A percentile compares a stretch with the other conserved stretches of the same genome.
These are phyloP conservation scores for Pseudomyrmex gracilis DNA, from an alignment of 1,140 invertebrate species.

Conservation along the genomic window DNA sequence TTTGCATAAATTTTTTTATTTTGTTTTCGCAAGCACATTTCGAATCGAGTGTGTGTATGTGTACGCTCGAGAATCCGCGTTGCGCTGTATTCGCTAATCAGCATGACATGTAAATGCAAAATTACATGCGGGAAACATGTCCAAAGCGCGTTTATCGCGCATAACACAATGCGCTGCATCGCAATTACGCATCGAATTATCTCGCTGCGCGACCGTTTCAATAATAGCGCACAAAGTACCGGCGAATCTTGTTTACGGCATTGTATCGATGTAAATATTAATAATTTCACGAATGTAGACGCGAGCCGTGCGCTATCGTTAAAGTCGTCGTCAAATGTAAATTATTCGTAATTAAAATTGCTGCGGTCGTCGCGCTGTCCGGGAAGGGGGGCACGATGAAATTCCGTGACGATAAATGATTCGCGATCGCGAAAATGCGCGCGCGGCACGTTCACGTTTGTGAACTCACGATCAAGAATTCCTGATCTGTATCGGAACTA, in stretches of 20 bases:
- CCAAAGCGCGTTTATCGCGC: background rate
- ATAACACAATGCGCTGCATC: slow-evolving; percentile 14
- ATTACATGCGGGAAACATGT: background rate
- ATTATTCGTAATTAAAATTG: slow-evolving; percentile 11
- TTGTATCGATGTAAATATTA: slow-evolving; percentile 35
- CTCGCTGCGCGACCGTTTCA: slow-evolving; percentile 11
- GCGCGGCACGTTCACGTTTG: background rate
- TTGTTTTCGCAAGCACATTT: background rate
- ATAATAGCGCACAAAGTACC: slow-evolving; percentile 33
- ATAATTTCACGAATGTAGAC: slow-evolving; percentile 33
- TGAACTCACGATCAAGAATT: background rate
- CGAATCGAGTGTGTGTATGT: background rate
- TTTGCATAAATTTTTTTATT: no score
- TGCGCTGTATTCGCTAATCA: background rate
- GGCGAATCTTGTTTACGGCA: slow-evolving; percentile 41
- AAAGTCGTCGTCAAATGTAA: background rate
- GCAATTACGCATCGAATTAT: slow-evolving; percentile 18
- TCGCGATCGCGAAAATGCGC: background rate
- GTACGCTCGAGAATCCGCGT: no score
- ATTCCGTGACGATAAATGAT: background rate
- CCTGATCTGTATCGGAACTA: slow-evolving; percentile 1
- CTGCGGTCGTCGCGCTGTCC: background rate
- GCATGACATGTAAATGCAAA: background rate
- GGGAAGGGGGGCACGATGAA: background rate
- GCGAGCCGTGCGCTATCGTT: background rate